Conservation (phyloP, 2,888 invertebrate species). For the Apeira syringaria region DNA sequence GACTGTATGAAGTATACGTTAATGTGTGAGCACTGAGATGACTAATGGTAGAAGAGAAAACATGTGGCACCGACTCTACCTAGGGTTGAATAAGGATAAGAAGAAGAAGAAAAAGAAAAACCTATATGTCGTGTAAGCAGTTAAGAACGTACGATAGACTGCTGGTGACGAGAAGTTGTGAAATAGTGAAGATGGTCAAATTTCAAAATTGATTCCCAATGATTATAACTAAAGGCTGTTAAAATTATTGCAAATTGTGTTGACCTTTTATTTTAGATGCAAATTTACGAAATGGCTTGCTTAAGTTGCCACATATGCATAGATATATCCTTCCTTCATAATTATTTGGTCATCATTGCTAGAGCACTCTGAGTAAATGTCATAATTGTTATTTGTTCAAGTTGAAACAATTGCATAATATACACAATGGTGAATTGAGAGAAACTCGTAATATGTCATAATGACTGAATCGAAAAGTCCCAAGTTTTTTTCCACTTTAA, state of each 20-base stretch:
- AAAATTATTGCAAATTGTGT: conserved; percentile 15
- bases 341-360: background rate
- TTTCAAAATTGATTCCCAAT: conserved; percentile 15
- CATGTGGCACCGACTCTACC: too few species aligned
- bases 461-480: conserved; percentile 19
- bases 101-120: too few species aligned
- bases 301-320: background rate
- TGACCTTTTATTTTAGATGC: conserved; percentile 17
- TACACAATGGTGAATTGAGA: conserved; percentile 28
- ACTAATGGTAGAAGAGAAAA: too few species aligned
- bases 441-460: conserved; percentile 24
- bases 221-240: conserved; percentile 8
- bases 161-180: background rate
- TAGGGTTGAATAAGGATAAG: too few species aligned
- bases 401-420: conserved; percentile 18
- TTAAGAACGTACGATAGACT: conserved; percentile 16
- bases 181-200: conserved; percentile 6
- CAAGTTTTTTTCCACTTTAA: conserved; percentile 34
- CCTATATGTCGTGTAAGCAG: too few species aligned
- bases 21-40: too few species aligned
- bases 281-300: conserved; percentile 10
- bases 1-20: too few species aligned
- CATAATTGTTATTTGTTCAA: background rate
- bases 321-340: conserved; percentile 1
- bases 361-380: background rate